phyloP scores from a whole-genome alignment of 2,888 invertebrate genomes.

The Auanema sp. region DNA sequence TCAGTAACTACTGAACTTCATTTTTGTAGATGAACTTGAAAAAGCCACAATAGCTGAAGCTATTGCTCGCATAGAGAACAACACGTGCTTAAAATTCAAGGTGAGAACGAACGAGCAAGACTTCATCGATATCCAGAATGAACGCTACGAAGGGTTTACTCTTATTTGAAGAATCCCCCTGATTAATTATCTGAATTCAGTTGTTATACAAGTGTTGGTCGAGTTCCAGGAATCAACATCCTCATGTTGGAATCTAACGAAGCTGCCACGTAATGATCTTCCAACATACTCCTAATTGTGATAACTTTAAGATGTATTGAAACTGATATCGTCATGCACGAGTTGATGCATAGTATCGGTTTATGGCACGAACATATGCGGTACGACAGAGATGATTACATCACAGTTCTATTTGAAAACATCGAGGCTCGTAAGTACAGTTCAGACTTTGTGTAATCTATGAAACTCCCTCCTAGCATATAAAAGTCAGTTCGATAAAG shows the following conservation, averaged over 20 bases:
- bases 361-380: constrained; percentile 62
- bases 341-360: constrained; percentile 53
- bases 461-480: constrained; percentile 25
- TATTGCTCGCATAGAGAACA: constrained; percentile 49
- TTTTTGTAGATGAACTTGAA: constrained; percentile 44
- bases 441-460: neutral
- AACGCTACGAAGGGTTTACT: constrained; percentile 49
- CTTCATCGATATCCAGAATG: constrained; percentile 54
- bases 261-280: constrained; percentile 42
- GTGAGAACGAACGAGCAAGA: constrained; percentile 45
- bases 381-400: constrained; percentile 54
- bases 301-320: constrained; percentile 40
- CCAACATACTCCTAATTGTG: neutral
- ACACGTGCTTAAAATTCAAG: constrained; percentile 55
- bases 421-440: constrained; percentile 36
- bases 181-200: constrained; percentile 38
- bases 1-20: neutral
- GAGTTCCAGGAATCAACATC: constrained; percentile 50
- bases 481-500: constrained; percentile 48
- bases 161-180: neutral
- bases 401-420: constrained; percentile 55
- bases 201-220: constrained; percentile 58
- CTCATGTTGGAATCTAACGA: constrained; percentile 59
- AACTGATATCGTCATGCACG: constrained; percentile 55
- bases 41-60: constrained; percentile 42